Base-by-base conservation (phyloP, 2,888 invertebrate species). In the Drosophila falleni region DNA sequence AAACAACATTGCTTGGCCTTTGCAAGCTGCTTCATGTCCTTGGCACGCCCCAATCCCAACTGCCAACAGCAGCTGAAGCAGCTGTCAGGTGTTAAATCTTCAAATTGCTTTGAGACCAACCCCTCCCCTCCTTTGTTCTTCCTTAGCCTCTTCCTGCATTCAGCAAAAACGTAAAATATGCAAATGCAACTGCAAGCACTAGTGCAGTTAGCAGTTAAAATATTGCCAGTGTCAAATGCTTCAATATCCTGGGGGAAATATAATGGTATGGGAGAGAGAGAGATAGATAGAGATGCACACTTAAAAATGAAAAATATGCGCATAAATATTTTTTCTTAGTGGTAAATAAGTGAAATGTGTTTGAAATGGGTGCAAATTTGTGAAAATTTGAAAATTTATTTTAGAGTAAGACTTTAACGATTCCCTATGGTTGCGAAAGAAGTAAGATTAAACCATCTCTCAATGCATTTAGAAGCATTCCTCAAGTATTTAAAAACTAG, bases 51-150 rank as follows among this genome's bases (percentile, higher is more conserved):
- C 49, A 29, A 37, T 19, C 54, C 54, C 23, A 53, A 23, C 66
- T 70, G 74, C 67, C 74, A 77, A 63, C 53, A 68, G 67, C 74
- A 64, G 61, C 42, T 23, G 51, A 29, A 33, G 54, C 71, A 62
- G 67, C 78, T 75, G 71, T 67, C 83, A 87, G 88, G 83, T 80
- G 71, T 71, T 75, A 89, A 83, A 83, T 80, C 78, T 87, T 74
- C 56, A 87, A 80, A 83, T 83, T 83, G 81, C 84, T 80, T 65
- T 70, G 81, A 74, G 87, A 73, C 78, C 71, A 46, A 49, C 53
- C 41, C 42, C 62, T 46, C 15, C 23, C 0, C 23, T 4, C 23
- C 23, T 23, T 23, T 10, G 8, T 9, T 33, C 31, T 16, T 41
- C 53, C 55, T 9, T 6, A 11, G 33, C 4, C 23, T n/a, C 41